Base-by-base conservation (phyloP, 2,797 vertebrate species). In the Oryzias sinensis region DNA sequence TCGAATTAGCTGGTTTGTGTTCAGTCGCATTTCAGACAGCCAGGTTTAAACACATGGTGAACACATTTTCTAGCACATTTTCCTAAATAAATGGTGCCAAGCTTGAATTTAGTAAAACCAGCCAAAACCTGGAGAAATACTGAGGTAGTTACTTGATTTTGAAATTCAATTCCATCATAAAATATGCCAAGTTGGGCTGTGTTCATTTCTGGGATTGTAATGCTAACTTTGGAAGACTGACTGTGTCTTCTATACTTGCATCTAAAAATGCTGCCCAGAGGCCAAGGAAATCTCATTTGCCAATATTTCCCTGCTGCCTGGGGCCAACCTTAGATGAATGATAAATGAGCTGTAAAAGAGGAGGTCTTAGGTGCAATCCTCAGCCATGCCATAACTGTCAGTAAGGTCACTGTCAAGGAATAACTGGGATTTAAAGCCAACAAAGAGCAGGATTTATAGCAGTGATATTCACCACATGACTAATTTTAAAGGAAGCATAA, bases 241-340 rank as follows among this genome's bases (percentile, higher is more conserved):
- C 53, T 76, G 49, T 59, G 68, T 46, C 73, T 62, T 64, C 62
- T 72, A 70, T 72, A 70, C 69, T 68, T 42, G 56, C 51, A 17
- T 60, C 20, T 49, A 64, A 73, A 85, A 70, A 76, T 66, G 56
- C 55, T 68, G 72, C 65, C 77, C 74, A 33, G 60, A 72, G 70
- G 83, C 68, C 77, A 65, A 75, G 82, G 74, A 72, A 87, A 86
- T 82, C 79, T 80, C 69, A 79, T 82, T 72, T 77, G 57, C 65
- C 45, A 59, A 62, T 64, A 76, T 83, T 76, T 87, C 63, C 79
- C 62, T 59, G 45, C 60, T 65, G 66, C 70, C 79, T 76, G 43
- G 24, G 71, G 53, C 65, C 72, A 74, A 69, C 77, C 77, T 72
- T 57, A 14, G 71, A 77, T 83, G 70, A 84, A 83, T 83, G 74